These are phyloP conservation scores for Diplosoma virens DNA, from an alignment of 23 tunicate species.

Conservation along the genomic window DNA sequence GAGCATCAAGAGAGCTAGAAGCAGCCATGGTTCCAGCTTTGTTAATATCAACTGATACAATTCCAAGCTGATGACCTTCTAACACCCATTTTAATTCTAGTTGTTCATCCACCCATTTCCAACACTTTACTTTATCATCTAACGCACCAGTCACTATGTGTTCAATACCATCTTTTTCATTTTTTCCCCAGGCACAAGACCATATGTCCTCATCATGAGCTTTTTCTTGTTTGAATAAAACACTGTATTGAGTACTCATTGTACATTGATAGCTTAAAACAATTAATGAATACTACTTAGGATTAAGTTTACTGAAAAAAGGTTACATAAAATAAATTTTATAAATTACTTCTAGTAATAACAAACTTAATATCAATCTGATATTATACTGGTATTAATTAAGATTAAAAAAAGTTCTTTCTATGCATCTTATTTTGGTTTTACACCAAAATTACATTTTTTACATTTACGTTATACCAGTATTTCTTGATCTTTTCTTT, in stretches of 20 bases:
- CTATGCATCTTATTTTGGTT: too few relatives aligned
- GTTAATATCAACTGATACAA: slow-evolving; percentile 85
- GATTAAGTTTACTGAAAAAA: too few relatives aligned
- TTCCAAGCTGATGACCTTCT: slow-evolving; percentile 94
- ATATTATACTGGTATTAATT: too few relatives aligned
- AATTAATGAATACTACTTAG: too few relatives aligned
- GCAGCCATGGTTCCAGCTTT: slow-evolving; percentile 85
- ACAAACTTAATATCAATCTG: too few relatives aligned
- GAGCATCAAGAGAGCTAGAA: slow-evolving; percentile 93
- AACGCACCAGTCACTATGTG: slow-evolving; percentile 96
- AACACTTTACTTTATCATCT: slow-evolving; percentile 93
- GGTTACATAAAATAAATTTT: too few relatives aligned
- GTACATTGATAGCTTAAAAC: not conserved
- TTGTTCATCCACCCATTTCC: slow-evolving; percentile 98
- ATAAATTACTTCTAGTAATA: too few relatives aligned
- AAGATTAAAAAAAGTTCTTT: too few relatives aligned
- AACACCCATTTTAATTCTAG: slow-evolving; percentile 82
- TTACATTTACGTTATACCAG: too few relatives aligned
- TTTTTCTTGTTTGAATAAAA: slow-evolving; percentile 90
- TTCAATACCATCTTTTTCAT: slow-evolving; percentile 89
- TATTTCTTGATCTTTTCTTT: too few relatives aligned
- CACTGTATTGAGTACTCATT: slow-evolving; percentile 92
- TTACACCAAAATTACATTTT: too few relatives aligned
- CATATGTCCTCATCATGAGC: slow-evolving; percentile 99
- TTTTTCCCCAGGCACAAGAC: slow-evolving; percentile 98